A percentile compares a stretch with the other conserved stretches of the same genome.
These are phyloP conservation scores for Phyllotreta striolata DNA, from an alignment of 2,888 invertebrate species.

Conservation along the genomic window DNA sequence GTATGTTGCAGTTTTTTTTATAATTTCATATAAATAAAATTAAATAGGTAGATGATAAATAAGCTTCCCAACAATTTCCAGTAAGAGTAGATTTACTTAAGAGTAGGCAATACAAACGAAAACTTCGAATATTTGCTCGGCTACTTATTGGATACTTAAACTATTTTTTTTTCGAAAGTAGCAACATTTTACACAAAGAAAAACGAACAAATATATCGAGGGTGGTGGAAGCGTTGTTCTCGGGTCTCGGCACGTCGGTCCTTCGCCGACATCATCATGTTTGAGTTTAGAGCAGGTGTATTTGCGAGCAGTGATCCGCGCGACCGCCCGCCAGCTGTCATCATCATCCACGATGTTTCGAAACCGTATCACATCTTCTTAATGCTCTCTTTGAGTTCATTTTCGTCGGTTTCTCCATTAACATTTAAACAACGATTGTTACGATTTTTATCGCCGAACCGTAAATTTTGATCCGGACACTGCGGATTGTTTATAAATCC, in stretches of 20 bases:
- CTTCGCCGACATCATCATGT: conserved; percentile 34
- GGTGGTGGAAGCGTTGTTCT: conserved; percentile 10
- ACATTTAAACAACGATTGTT: conserved; percentile 26
- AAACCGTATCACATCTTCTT: conserved; percentile 27
- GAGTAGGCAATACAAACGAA: too few species aligned
- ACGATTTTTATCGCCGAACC: conserved; percentile 24
- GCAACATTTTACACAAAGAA: conserved; percentile 1
- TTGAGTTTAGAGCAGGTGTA: conserved; percentile 59
- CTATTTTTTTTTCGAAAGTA: neutral
- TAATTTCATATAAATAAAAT: too few species aligned
- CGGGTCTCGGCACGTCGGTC: conserved; percentile 37
- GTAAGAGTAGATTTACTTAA: too few species aligned
- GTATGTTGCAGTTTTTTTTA: too few species aligned
- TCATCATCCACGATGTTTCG: conserved; percentile 43
- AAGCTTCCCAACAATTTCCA: too few species aligned
- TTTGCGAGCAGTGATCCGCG: conserved; percentile 58
- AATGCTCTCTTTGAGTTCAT: conserved; percentile 26
- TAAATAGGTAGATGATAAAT: too few species aligned
- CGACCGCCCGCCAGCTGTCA: conserved; percentile 58
- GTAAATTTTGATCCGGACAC: neutral
- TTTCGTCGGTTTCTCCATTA: conserved; percentile 23
- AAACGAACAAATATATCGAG: neutral
- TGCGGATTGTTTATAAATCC: conserved; percentile 1
- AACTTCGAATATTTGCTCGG: too few species aligned
- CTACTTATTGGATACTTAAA: too few species aligned